These are phyloP conservation scores for Spheniscus mendiculus DNA, from an alignment of 2,113 vertebrate genomes.

Conservation along the genomic window DNA sequence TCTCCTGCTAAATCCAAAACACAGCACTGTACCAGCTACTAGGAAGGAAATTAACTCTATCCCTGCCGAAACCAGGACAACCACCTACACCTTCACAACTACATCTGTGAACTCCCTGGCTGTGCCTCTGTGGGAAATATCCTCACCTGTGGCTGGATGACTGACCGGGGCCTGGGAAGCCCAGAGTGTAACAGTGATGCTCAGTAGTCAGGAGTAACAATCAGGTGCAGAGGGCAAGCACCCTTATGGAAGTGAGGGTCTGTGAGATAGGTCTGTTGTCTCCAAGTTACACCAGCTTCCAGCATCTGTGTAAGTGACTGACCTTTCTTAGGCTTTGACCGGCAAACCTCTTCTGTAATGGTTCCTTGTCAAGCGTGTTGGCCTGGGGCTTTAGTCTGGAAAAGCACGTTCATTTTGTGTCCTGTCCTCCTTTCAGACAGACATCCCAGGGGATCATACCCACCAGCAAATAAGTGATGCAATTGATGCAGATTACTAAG, in stretches of 20 bases:
- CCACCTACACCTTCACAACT: accelerated
- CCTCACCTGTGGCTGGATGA: neutral
- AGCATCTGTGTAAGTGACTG: neutral
- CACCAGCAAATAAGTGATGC: neutral
- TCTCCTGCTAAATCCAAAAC: no score
- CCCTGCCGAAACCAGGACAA: no score
- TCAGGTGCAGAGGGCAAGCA: neutral
- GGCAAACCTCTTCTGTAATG: neutral
- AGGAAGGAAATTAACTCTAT: no score
- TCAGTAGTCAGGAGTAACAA: neutral
- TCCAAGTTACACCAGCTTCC: neutral
- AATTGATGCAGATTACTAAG: neutral
- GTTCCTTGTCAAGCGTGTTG: neutral
- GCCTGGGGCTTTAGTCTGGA: neutral
- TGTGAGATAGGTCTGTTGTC: accelerated
- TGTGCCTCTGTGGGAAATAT: neutral
- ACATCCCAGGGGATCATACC: neutral
- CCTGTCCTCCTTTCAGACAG: neutral
- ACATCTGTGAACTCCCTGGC: neutral
- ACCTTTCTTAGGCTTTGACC: neutral
- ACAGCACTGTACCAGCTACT: no score
- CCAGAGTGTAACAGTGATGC: neutral
- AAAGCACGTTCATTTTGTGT: neutral
- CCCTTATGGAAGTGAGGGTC: neutral
- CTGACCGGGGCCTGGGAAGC: neutral